These are phyloP conservation scores for Eptatretus burgeri DNA, from an alignment of 2,113 vertebrate species.

Conservation along the genomic window DNA sequence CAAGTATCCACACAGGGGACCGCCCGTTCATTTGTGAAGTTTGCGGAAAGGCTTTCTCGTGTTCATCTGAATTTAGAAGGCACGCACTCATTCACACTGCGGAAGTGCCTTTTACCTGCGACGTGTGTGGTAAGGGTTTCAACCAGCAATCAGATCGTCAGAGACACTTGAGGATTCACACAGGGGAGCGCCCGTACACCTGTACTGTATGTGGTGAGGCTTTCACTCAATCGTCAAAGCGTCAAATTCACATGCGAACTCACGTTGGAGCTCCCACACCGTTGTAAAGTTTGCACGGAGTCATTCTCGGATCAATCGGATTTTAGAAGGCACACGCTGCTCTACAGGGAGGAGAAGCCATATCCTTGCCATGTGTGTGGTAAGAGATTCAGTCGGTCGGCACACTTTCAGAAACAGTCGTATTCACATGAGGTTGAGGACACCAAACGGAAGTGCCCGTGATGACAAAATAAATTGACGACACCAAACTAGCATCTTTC, in stretches of 20 bases:
- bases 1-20: slow-evolving; percentile 59
- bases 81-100: slow-evolving; percentile 72
- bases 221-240: slow-evolving; percentile 54
- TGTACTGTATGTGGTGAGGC: slow-evolving; percentile 56
- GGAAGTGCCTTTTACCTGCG: slow-evolving; percentile 74
- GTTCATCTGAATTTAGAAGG: slow-evolving; percentile 89
- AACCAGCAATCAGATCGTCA: slow-evolving; percentile 91
- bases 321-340: slow-evolving; percentile 14
- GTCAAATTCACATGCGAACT: slow-evolving; percentile 60
- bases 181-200: slow-evolving; percentile 27
- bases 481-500: no score
- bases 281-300: slow-evolving; percentile 17
- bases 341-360: slow-evolving; percentile 7
- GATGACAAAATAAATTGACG: no score
- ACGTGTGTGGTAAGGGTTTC: slow-evolving; percentile 83
- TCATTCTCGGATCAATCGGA: slow-evolving; percentile 17
- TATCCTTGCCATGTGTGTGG: slow-evolving; percentile 10
- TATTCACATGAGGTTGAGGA: slow-evolving; percentile 7
- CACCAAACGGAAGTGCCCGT: no score
- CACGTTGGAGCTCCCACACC: slow-evolving; percentile 28
- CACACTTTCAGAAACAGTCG: slow-evolving; percentile 15
- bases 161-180: slow-evolving; percentile 70
- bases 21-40: slow-evolving; percentile 78
- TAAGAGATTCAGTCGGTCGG: slow-evolving; percentile 15
- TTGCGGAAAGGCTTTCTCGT: slow-evolving; percentile 53